Conservation (phyloP, 1,140 invertebrate genomes). For the Drosophila neocordata region DNA sequence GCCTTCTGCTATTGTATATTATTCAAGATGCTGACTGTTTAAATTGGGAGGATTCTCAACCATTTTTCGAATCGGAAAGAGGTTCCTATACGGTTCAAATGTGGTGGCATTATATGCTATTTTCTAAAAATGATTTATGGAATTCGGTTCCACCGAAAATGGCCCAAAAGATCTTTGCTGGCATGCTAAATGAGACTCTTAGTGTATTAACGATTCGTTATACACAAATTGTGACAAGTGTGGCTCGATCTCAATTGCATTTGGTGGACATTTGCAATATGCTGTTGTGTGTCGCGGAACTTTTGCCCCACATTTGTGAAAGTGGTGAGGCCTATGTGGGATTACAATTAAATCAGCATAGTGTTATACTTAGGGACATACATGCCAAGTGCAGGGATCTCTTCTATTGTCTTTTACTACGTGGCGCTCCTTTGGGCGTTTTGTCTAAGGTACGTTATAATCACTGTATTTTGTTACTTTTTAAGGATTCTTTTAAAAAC, state of each 20-base stretch:
- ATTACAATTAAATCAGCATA: conserved; percentile 84
- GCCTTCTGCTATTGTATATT: conserved; percentile 89
- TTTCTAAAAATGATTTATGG: conserved; percentile 90
- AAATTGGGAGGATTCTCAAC: conserved; percentile 86
- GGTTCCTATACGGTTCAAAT: conserved; percentile 91
- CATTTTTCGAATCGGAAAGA: conserved; percentile 87
- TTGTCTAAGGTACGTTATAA: conserved; percentile 87
- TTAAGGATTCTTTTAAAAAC: background rate
- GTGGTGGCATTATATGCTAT: conserved; percentile 94
- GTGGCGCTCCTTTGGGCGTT: conserved; percentile 88
- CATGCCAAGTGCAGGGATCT: conserved; percentile 91
- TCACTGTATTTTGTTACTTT: background rate
- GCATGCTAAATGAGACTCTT: conserved; percentile 91
- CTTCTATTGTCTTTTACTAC: conserved; percentile 87
- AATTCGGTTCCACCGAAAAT: conserved; percentile 91
- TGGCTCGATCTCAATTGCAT: conserved; percentile 85
- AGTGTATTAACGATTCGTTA: conserved; percentile 90
- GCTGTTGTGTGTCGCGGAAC: conserved; percentile 87
- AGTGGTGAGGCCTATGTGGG: conserved; percentile 85
- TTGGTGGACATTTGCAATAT: conserved; percentile 90
- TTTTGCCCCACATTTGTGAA: conserved; percentile 86
- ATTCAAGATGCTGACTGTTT: conserved; percentile 90
- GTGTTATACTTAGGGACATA: conserved; percentile 88
- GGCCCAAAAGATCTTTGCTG: conserved; percentile 90
- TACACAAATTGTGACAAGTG: conserved; percentile 86